Conservation (phyloP, 1,140 invertebrate genomes). For the Drosophila prosaltans region DNA sequence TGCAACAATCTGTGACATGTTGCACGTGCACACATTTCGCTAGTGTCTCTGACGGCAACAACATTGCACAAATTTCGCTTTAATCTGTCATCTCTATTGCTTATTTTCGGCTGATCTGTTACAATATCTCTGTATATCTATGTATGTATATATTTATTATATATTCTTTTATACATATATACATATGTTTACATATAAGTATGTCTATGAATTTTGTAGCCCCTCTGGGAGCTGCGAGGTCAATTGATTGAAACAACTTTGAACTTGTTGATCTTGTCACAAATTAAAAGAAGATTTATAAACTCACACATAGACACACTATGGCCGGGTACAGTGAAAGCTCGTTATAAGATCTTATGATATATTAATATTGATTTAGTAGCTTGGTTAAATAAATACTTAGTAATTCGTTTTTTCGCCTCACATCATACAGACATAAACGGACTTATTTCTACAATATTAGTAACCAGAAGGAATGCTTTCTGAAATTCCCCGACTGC, state of each 20-base stretch:
- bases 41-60: constrained; percentile 29
- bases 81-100: constrained; percentile 43
- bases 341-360: neutral
- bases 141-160: neutral
- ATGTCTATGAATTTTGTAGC: constrained; percentile 46
- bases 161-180: constrained; percentile 28
- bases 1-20: constrained; percentile 45
- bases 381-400: too few species aligned
- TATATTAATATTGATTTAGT: too few species aligned
- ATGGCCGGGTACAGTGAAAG: constrained; percentile 42
- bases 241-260: constrained; percentile 83
- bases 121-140: constrained; percentile 52
- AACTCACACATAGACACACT: constrained; percentile 50
- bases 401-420: too few species aligned
- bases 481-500: too few species aligned
- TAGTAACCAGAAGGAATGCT: too few species aligned
- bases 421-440: too few species aligned
- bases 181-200: neutral
- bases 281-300: constrained; percentile 83
- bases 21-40: constrained; percentile 59
- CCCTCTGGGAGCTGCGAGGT: constrained; percentile 77
- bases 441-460: too few species aligned
- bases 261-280: constrained; percentile 83
- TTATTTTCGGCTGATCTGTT: constrained; percentile 67
- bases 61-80: constrained; percentile 65